A percentile compares a stretch with the other conserved stretches of the same genome.
These are phyloP conservation scores for Cryptotis parvus DNA, from an alignment of 2,113 vertebrate genomes.

Conservation along the genomic window DNA sequence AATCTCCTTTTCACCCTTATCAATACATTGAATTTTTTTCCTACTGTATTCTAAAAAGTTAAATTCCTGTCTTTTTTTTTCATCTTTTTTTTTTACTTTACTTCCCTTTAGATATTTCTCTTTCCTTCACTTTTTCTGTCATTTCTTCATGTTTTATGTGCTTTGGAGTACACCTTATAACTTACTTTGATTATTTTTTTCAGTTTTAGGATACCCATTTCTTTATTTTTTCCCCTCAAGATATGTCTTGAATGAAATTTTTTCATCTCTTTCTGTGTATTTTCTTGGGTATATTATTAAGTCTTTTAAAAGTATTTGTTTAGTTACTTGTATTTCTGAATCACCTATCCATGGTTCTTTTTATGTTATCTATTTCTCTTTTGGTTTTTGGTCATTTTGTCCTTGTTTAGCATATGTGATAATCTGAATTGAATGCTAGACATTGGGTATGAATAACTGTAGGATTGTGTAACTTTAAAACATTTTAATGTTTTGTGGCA, in stretches of 20 bases:
- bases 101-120: background rate
- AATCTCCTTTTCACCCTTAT: too few species aligned
- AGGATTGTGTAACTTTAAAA: background rate
- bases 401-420: constrained; percentile 10
- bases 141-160: background rate
- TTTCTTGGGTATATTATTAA: background rate
- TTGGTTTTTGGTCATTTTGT: background rate
- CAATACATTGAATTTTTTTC: too few species aligned
- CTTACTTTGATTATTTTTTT: constrained; percentile 24
- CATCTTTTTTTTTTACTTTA: background rate
- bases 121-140: background rate
- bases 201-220: background rate
- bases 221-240: background rate
- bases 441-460: background rate
- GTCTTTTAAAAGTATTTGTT: background rate
- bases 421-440: background rate
- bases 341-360: background rate
- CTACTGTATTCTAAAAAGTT: too few species aligned
- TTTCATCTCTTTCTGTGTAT: background rate
- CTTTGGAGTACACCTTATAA: background rate
- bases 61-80: too few species aligned
- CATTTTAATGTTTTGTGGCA: too few species aligned
- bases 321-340: background rate
- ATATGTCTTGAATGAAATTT: background rate
- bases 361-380: background rate